Base-by-base conservation (phyloP, 2,888 invertebrate species). In the Pristionchus arcanus region DNA sequence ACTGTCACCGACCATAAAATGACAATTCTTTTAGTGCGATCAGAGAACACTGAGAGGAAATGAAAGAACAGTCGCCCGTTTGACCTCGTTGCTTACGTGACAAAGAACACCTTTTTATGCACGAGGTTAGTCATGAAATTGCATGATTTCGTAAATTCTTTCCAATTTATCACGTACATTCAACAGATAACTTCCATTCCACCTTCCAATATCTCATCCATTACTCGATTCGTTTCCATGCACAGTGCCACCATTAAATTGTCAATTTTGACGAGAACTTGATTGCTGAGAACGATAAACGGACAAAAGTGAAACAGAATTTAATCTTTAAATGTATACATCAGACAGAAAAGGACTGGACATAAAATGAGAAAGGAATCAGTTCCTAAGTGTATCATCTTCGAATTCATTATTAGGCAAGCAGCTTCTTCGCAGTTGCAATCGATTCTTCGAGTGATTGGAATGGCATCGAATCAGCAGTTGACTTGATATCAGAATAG, bases 401-500 rank as follows among this genome's bases (percentile, higher is more conserved):
- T 42, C 34, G 16, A 2, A 3, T 9, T 74, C 74, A 74, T 7
- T 28, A 0, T 11, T 71, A 34, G 25, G 5, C 31, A 34, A 85
- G 34, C 25, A 85, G 7, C 19, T 59, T 89, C 88, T 92, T 91
- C 49, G 87, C 91, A 21, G 90, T 90, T 21, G 90, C 90, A 49
- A 92, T 88, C 31, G 92, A 91, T 31, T 92, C 92, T 53, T 91
- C 90, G 55, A 91, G 90, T 28, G 90, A 91, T 28, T 91, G 91
- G 37, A 87, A 88, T 15, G 49, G 83, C 90, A 92, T 90, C 28
- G 55, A 87, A 42, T 92, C 92, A 19, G 92, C 92, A 4, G 91
- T 87, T 31, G 91, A 91, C 49, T 92, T 91, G 81, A 94, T 91
- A 15, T 93, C 93, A 13, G 91, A 90, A 89, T 94, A 94, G 15